Evolutionary conservation across 2,797 vertebrate genomes (phyloP).

Genomic region (Neosilurus hyrtlii): DNA sequence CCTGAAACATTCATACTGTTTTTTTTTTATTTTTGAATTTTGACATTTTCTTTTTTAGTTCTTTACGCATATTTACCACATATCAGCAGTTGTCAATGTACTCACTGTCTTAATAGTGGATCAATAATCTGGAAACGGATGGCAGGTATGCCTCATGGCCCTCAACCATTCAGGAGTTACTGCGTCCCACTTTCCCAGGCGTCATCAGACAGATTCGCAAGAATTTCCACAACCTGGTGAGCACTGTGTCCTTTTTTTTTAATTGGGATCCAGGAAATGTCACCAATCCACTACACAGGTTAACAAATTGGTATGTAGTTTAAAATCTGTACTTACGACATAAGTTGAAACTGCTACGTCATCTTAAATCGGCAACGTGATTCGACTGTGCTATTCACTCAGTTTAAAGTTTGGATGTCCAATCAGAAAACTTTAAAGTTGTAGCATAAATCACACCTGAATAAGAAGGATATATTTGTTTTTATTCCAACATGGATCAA

Average conservation of each 20-base stretch:
- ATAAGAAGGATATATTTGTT: too few species aligned
- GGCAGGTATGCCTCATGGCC: constrained; percentile 90
- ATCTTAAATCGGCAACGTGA: too few species aligned
- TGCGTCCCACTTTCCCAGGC: constrained; percentile 94
- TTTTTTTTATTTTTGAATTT: too few species aligned
- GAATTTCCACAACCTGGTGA: constrained; percentile 96
- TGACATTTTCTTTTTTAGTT: neutral
- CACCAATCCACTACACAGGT: neutral
- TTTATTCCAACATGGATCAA: neutral
- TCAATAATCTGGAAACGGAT: constrained; percentile 93
- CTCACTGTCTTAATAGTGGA: constrained; percentile 77
- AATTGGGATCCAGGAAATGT: neutral
- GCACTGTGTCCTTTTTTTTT: constrained; percentile 39
- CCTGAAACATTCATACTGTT: neutral
- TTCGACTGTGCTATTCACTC: neutral
- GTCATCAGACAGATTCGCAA: constrained; percentile 97
- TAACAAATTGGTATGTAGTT: too few species aligned
- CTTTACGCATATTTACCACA: neutral
- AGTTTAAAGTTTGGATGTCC: neutral
- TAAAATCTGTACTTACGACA: too few species aligned
- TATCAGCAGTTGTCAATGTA: neutral
- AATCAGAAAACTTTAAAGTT: neutral
- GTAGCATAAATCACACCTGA: too few species aligned
- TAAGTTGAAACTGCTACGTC: too few species aligned
- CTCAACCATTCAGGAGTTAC: constrained; percentile 89